phyloP scores from a whole-genome alignment of 2,888 invertebrate species.

The Drosophila setosimentum region DNA sequence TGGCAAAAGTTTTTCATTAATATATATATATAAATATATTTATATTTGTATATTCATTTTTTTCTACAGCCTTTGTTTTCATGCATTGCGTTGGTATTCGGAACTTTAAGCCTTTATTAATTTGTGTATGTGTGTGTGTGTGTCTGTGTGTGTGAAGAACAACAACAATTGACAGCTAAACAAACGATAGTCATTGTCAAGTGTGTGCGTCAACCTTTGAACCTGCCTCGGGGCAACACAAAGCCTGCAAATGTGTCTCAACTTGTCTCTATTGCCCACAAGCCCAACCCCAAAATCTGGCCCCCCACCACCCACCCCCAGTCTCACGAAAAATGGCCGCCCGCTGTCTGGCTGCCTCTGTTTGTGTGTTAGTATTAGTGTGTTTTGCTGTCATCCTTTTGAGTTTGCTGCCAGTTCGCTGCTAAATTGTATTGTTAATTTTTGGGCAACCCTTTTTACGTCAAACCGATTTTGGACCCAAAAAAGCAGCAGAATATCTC shows the following conservation, averaged over 20 bases:
- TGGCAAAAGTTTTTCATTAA: constrained; percentile 58
- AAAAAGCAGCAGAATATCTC: background rate
- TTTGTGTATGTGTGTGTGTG: constrained; percentile 42
- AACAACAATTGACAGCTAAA: constrained; percentile 77
- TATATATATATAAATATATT: background rate
- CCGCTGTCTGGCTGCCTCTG: constrained; percentile 9
- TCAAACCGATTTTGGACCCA: constrained; percentile 43
- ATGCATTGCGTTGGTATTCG: constrained; percentile 42
- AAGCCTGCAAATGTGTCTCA: constrained; percentile 42
- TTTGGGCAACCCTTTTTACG: constrained; percentile 59
- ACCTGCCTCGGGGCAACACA: constrained; percentile 49
- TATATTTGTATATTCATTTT: constrained; percentile 3
- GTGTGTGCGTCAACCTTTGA: constrained; percentile 81
- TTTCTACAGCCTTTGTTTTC: constrained; percentile 26
- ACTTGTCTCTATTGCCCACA: constrained; percentile 13
- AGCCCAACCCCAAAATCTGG: constrained; percentile 3
- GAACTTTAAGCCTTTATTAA: constrained; percentile 77
- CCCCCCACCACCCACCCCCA: background rate
- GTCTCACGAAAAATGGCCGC: constrained; percentile 4
- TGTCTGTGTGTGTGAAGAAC: constrained; percentile 17
- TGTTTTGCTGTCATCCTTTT: constrained; percentile 37
- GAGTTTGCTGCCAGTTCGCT: constrained; percentile 50
- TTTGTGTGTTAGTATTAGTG: constrained; percentile 20
- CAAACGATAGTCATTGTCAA: constrained; percentile 80
- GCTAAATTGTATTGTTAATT: constrained; percentile 80